Evolutionary conservation across 2,797 vertebrate genomes (phyloP).

Genomic region (Odontamblyopus lacepedii): DNA sequence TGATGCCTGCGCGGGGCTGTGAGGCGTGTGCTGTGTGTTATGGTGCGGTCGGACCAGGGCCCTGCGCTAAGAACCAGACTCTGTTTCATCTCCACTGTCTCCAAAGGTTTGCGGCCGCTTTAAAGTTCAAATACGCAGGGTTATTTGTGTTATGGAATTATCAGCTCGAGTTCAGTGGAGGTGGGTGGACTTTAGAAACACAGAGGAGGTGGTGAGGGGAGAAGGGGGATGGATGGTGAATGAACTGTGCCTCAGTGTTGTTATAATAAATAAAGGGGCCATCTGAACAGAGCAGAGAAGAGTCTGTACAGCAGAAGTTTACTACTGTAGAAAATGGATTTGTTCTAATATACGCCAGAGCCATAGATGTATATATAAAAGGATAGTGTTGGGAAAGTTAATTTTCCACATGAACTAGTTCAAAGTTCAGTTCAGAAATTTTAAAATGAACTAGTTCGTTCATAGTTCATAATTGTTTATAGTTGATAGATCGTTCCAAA

Average conservation of each 20-base stretch:
- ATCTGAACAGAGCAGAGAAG: too few relatives aligned
- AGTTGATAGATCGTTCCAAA: too few relatives aligned
- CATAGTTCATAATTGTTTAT: too few relatives aligned
- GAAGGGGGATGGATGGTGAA: not conserved
- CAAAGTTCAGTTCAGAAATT: too few relatives aligned
- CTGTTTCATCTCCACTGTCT: not conserved
- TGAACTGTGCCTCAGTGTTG: not conserved
- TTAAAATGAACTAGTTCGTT: too few relatives aligned
- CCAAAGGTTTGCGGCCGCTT: not conserved
- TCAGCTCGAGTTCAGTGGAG: not conserved
- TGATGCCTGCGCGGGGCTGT: not conserved
- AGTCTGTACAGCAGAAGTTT: too few relatives aligned
- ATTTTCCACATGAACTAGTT: too few relatives aligned
- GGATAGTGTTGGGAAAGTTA: too few relatives aligned
- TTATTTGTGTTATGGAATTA: not conserved
- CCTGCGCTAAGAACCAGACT: not conserved
- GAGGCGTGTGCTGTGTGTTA: constrained; percentile 10
- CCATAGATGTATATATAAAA: too few relatives aligned
- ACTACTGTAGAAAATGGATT: too few relatives aligned
- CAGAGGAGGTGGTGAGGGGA: not conserved
- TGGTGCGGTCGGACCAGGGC: constrained; percentile 8
- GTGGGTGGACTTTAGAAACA: not conserved
- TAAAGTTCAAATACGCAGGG: not conserved
- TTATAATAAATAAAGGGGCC: too few relatives aligned
- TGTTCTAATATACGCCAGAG: too few relatives aligned